Evolutionary conservation across 2,888 invertebrate species (phyloP), one percentile per base, ranked within the genome.

Genomic region (Hylaea fasciaria): DNA sequence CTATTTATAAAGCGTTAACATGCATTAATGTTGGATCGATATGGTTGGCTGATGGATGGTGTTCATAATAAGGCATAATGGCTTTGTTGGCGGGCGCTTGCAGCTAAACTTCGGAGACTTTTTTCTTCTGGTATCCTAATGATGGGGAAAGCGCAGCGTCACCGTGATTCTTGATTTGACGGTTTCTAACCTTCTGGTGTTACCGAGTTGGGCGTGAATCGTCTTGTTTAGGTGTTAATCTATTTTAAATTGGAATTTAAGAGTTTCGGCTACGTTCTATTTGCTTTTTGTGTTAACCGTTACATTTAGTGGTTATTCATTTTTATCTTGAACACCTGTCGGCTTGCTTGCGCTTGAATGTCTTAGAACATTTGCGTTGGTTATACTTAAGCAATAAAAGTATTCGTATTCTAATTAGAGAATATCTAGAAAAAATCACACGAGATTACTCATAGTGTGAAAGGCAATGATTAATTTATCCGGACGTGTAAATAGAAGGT

Each of bases 1-100:
- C 90, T 91, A 90, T 91, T 91, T 91, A 91, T 91, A 87, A 91
- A 88, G 85, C 92, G 90, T 92, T 91, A 91, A 86, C 85, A 89
- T 89, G 86, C 87, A 86, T 90, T 92, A 90, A 91, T 89, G 87
- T 86, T 82, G 80, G 88, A 89, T 91, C 91, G 88, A 91, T 91
- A 90, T 88, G 87, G 82, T 81, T 82, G 79, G 75, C 89, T 91
- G 92, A 92, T 92, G 88, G 88, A 92, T 92, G 88, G 82, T 85
- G 82, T 82, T 82, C 87, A 86, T 91, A 91, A 91, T 91, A 91
- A 87, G 89, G 85, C 87, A 87, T 92, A 92, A 92, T 91, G 87
- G 89, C 84, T 91, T 90, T 88, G 86, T 89, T 89, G 85, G 86
- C 87, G 89, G 85, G 83, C 85, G 86, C 85, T 86, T 83, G 84